phyloP scores from a whole-genome alignment of 2,797 vertebrate genomes.

The Tauraco hartlaubi region DNA sequence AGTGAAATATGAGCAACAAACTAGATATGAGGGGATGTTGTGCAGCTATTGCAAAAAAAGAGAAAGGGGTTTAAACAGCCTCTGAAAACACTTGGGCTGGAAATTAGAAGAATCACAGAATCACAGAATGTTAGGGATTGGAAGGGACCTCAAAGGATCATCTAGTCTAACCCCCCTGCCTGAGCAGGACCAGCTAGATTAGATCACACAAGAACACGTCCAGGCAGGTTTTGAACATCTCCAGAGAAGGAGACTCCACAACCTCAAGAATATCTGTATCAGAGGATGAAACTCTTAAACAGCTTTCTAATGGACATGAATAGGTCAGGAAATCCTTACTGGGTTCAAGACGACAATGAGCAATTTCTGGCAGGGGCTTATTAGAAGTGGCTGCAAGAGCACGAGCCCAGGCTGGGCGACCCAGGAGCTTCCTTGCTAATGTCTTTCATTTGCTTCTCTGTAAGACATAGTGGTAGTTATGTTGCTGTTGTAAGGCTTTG shows the following conservation, averaged over 20 bases:
- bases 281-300: neutral
- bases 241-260: no score
- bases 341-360: neutral
- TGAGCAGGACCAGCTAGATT: no score
- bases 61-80: neutral
- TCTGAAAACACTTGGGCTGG: neutral
- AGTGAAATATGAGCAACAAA: neutral
- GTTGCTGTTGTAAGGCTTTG: neutral
- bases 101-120: neutral
- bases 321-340: neutral
- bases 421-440: neutral
- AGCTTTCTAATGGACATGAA: neutral
- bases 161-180: no score
- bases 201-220: no score
- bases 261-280: neutral
- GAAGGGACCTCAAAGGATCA: no score
- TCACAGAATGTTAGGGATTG: no score
- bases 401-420: accelerated
- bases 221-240: no score
- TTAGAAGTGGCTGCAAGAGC: neutral
- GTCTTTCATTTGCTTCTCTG: neutral
- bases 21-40: neutral
- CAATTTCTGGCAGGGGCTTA: neutral
- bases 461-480: neutral
- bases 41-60: neutral